Conservation (phyloP, 92 coral and sea anemone species). For the Porites lobata region DNA sequence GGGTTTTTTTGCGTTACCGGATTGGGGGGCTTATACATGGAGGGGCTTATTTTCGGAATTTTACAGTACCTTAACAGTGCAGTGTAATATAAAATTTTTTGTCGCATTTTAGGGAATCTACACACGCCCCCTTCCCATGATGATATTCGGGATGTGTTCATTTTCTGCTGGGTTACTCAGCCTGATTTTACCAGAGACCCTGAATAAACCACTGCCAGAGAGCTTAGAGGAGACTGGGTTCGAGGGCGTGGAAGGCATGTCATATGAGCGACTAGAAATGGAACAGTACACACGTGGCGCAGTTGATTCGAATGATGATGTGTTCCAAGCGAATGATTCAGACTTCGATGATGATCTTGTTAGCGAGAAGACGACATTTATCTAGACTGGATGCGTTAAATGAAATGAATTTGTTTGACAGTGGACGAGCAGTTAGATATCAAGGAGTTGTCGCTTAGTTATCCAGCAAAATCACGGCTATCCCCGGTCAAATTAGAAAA, state of each 20-base stretch:
- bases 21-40: too few relatives aligned
- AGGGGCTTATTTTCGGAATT: too few relatives aligned
- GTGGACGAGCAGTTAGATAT: too few relatives aligned
- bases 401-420: too few relatives aligned
- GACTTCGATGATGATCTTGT: slow-evolving; percentile 90
- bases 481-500: too few relatives aligned
- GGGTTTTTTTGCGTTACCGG: too few relatives aligned
- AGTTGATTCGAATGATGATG: slow-evolving; percentile 59
- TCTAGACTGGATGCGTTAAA: slow-evolving; percentile 23
- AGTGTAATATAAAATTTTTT: background rate
- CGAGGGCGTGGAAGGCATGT: slow-evolving; percentile 62
- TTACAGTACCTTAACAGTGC: too few relatives aligned
- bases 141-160: slow-evolving; percentile 94
- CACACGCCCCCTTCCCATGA: slow-evolving; percentile 95
- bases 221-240: slow-evolving; percentile 90
- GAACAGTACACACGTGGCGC: slow-evolving; percentile 63
- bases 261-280: slow-evolving; percentile 83
- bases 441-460: too few relatives aligned
- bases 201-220: slow-evolving; percentile 94
- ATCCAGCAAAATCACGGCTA: too few relatives aligned
- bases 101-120: slow-evolving; percentile 78
- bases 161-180: slow-evolving; percentile 90
- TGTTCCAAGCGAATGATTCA: slow-evolving; percentile 84
- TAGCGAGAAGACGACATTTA: slow-evolving; percentile 86
- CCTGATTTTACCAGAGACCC: slow-evolving; percentile 89